Evolutionary conservation across 2,797 vertebrate genomes (phyloP), one percentile per base, ranked within the genome.

Genomic region (Sebastes steindachneri): DNA sequence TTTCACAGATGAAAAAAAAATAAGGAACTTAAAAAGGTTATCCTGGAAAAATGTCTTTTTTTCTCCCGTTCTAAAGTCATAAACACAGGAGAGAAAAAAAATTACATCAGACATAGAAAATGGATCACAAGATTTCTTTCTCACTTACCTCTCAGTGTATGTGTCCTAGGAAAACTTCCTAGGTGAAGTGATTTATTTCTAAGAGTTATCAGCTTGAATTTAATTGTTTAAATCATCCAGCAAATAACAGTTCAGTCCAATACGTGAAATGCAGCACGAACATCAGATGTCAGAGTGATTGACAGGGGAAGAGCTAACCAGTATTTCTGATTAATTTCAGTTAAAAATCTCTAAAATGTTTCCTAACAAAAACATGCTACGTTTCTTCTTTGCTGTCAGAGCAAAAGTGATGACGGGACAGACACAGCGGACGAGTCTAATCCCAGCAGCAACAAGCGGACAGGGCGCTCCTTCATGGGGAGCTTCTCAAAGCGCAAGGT

Each of bases 401-500:
- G 75, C 68, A 97, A 97, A 91, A 93, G 90, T 0, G 97, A 98
- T 11, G 97, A 97, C 2, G 96, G 96, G 0, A 75, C 73, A 0
- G 97, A 97, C 81, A 95, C 96, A 0, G 96, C 95, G 3, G 97
- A 98, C 7, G 97, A 98, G 4, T 82, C 93, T 0, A 92, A 93
- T 25, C 69, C 85, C 84, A 93, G 93, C 91, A 91, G 87, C 67
- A 95, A 94, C 92, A 97, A 97, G 65, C 95, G 96, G 2, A 92
- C 93, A 0, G 91, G 95, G 62, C 93, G 96, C 17, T 97, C 96
- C 0, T 95, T 98, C 72, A 95, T 97, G 87, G 97, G 97, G 37
- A 97, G 96, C 80, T 98, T 99, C 84, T 99, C 98, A 37, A 99
- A 97, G 87, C 96, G 96, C 89, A 99, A 99, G 97, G 98, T 99